Conservation (phyloP, 1,140 invertebrate species). For the Leptinotarsa undecemlineata region DNA sequence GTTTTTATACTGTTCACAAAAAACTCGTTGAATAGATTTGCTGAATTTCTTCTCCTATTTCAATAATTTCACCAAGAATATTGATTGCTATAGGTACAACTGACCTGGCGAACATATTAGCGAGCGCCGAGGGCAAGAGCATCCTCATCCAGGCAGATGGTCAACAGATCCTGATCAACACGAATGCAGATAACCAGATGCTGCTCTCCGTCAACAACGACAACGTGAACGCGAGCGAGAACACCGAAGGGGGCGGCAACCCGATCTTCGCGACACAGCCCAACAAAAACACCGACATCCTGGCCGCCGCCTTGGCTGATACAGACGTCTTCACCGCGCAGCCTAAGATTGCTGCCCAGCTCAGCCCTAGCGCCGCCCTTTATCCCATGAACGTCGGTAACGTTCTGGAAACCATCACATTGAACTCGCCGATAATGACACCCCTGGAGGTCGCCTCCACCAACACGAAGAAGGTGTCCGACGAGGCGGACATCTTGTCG, state of each 20-base stretch:
- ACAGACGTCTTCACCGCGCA: slow-evolving; percentile 70
- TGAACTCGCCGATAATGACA: slow-evolving; percentile 81
- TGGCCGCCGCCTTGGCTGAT: slow-evolving; percentile 74
- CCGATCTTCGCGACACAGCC: slow-evolving; percentile 49
- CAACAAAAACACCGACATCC: slow-evolving; percentile 67
- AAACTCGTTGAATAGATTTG: no score
- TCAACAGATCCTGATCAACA: slow-evolving; percentile 55
- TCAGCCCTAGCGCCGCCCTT: slow-evolving; percentile 57
- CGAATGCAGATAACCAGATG: slow-evolving; percentile 48
- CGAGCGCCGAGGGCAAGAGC: slow-evolving; percentile 50
- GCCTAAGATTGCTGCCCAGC: slow-evolving; percentile 42
- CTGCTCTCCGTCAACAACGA: slow-evolving; percentile 18
- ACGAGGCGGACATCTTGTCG: slow-evolving; percentile 52
- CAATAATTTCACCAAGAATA: no score
- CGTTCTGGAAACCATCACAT: slow-evolving; percentile 70
- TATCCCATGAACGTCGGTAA: slow-evolving; percentile 61
- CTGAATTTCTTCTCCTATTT: no score
- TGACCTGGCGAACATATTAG: slow-evolving; percentile 52
- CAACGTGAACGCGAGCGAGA: slow-evolving; percentile 31
- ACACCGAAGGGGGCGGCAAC: slow-evolving; percentile 37
- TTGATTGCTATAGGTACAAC: slow-evolving; percentile 31
- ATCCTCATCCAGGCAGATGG: slow-evolving; percentile 55
- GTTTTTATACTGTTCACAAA: no score
- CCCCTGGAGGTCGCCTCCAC: slow-evolving; percentile 72
- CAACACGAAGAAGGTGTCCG: slow-evolving; percentile 56